Base-by-base conservation (phyloP, 2,888 invertebrate genomes). In the Calameuta filiformis region DNA sequence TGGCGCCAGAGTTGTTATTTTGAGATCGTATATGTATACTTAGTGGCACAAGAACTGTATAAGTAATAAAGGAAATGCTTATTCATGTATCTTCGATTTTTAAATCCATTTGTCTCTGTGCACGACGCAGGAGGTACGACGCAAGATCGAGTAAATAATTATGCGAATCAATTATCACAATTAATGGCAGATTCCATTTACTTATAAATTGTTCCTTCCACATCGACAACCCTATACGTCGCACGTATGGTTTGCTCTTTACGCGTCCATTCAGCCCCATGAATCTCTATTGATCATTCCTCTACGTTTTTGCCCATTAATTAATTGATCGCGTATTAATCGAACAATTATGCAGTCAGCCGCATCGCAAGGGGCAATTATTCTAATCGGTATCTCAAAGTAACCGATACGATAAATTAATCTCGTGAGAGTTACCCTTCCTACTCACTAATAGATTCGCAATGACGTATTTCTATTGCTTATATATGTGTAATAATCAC, bases 131-230 rank as follows among this genome's bases (percentile, higher is more conserved):
- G 56, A 56, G 23, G 23, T 56, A 56, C 6, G 2, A 56, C 56
- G 56, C 56, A 56, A 23, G 56, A 56, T 56, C 9, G 56, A 23
- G 23, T 56, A 6, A 56, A 76, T 76, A 75, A 78, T 76, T 78
- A 76, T 83, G 85, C 82, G 83, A 84, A 88, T 88, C 84, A 85
- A 87, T 87, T 87, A 87, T 88, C 86, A 87, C 87, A 87, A 87
- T 87, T 87, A 86, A 87, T 86, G 84, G 82, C 79, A 78, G 82
- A 83, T 82, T 84, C 81, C 31, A 33, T 34, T 31, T 71, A 71
- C 71, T 71, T 71, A 71, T 71, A 71, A 71, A 71, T 71, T 71
- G 33, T 34, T 31, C 31, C 31, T 34, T 31, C 31, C 31, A 71
- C 71, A 71, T 71, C 11, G 71, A 9, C 15, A 56, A 56, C 56